Evolutionary conservation across 2,888 invertebrate species (phyloP), one percentile per base, ranked within the genome.

Genomic region (Emmelina monodactyla): DNA sequence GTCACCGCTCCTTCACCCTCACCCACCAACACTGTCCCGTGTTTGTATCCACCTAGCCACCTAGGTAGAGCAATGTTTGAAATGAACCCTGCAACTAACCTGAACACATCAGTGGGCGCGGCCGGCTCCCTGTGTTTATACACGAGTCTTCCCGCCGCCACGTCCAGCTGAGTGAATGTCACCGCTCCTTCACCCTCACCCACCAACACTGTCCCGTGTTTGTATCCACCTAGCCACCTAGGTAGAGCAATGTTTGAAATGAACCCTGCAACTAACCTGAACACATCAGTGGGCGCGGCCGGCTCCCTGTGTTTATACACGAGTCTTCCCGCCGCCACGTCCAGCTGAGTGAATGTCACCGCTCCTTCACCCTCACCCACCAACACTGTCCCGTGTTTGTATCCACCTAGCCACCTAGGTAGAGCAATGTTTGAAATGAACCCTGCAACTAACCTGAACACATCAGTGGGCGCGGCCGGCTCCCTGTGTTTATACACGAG

Each of bases 401-500:
- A n/a, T n/a, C n/a, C n/a, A n/a, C n/a, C n/a, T n/a, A n/a, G n/a
- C n/a, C n/a, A n/a, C n/a, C n/a, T n/a, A n/a, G n/a, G n/a, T n/a
- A n/a, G n/a, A n/a, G n/a, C n/a, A n/a, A n/a, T n/a, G n/a, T n/a
- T n/a, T n/a, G n/a, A n/a, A n/a, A n/a, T n/a, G n/a, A n/a, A n/a
- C n/a, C n/a, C n/a, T n/a, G n/a, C n/a, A n/a, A 25, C 34, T 38
- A 57, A 86, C 86, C 80, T 82, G 51, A 85, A 82, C 45, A 82
- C 79, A 46, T 88, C 88, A 50, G 83, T 81, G 0, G 71, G 69
- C 2, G 84, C 80, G 5, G 85, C 83, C 0, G 84, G 76, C 55
- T 88, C 88, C 2, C 86, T 80, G 44, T 90, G 90, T 51, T 83
- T 83, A 54, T 93, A 94, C 0, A 84, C 81, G n/a, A 92, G 78